A percentile compares a stretch with the other conserved stretches of the same genome.
Evolutionary conservation across 92 coral and sea anemone species (phyloP).

Genomic region (Galaxea fascicularis): DNA sequence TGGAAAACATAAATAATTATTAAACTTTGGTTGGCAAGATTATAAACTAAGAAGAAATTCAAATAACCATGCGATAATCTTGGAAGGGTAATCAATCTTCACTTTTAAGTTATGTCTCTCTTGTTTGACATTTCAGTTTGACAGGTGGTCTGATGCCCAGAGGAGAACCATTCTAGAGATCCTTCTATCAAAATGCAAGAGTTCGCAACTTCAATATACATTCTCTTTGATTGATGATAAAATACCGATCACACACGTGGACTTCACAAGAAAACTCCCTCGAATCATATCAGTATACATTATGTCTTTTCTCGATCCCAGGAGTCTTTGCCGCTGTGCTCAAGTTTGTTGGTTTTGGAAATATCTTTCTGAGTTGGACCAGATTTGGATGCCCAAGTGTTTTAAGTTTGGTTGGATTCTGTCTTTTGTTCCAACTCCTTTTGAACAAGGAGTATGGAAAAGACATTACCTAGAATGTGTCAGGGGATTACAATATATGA

Average conservation of each 20-base stretch:
- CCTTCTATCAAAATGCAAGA: constrained; percentile 87
- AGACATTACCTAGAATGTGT: constrained; percentile 93
- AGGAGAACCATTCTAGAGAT: constrained; percentile 87
- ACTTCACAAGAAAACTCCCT: constrained; percentile 91
- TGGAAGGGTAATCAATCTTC: background rate
- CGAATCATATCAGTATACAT: constrained; percentile 84
- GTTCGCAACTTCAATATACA: constrained; percentile 81
- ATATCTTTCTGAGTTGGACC: constrained; percentile 89
- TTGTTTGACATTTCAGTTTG: constrained; percentile 68
- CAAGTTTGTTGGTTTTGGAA: constrained; percentile 99
- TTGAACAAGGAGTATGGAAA: constrained; percentile 98
- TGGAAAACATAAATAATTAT: too few relatives aligned
- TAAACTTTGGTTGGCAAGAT: too few relatives aligned
- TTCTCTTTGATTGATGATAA: constrained; percentile 85
- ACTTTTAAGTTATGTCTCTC: background rate
- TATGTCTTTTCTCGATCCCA: constrained; percentile 91
- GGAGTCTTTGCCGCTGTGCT: constrained; percentile 95
- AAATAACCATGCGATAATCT: too few relatives aligned
- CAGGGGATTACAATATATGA: constrained; percentile 80
- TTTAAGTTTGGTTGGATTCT: constrained; percentile 92
- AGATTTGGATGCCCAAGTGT: constrained; percentile 97
- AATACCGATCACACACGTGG: constrained; percentile 94
- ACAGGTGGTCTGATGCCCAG: constrained; percentile 91
- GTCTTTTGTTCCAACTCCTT: constrained; percentile 96
- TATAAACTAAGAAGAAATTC: too few relatives aligned